A percentile compares a stretch with the other conserved stretches of the same genome.
Conservation (phyloP, 2,113 vertebrate genomes). For the Gymnocephalus cernua region DNA sequence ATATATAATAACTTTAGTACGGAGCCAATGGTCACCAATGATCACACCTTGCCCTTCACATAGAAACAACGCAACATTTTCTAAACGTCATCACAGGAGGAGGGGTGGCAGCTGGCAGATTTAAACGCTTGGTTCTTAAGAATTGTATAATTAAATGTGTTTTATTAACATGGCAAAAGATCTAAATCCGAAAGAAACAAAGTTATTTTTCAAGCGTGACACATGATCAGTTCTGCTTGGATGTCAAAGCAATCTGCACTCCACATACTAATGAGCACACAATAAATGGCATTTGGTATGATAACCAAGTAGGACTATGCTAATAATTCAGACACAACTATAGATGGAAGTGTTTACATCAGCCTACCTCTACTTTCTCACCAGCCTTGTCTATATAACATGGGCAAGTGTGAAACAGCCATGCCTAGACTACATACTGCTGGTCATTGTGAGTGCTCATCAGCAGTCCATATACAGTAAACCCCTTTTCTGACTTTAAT, state of each 20-base stretch:
- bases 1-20: slow-evolving; percentile 35
- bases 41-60: slow-evolving; percentile 35
- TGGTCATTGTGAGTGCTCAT: neutral
- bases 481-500: neutral
- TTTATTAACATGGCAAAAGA: neutral
- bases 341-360: neutral
- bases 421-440: neutral
- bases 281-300: neutral
- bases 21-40: slow-evolving; percentile 27
- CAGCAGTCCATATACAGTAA: neutral
- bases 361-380: neutral
- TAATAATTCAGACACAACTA: slow-evolving; percentile 1
- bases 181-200: neutral
- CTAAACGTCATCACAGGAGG: slow-evolving; percentile 4
- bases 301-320: neutral
- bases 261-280: too few relatives aligned
- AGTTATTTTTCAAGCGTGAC: neutral
- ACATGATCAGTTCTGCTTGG: neutral
- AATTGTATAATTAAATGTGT: neutral
- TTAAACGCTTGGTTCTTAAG: neutral
- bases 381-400: neutral
- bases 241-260: neutral
- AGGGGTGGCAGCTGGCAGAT: neutral
- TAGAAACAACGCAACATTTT: slow-evolving; percentile 14
- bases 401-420: neutral